phyloP scores from a whole-genome alignment of 2,797 vertebrate species.

The Psittacula derbiana region DNA sequence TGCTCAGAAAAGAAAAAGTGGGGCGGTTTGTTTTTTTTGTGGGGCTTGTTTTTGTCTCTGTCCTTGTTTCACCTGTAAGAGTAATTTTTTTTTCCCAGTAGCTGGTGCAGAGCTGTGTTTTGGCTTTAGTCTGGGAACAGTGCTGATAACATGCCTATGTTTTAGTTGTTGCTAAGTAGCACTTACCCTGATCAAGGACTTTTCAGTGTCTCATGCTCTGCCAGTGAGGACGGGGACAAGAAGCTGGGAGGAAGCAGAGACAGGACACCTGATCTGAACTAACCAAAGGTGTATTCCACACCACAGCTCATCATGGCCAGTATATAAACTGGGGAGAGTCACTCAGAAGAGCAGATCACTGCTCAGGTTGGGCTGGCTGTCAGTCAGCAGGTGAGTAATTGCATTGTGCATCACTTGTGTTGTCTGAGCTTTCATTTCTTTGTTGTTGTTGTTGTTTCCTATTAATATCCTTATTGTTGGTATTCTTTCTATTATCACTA shows the following conservation, averaged over 20 bases:
- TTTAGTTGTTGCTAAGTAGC: not conserved
- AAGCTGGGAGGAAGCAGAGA: not conserved
- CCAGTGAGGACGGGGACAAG: not conserved
- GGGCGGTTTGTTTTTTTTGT: not conserved
- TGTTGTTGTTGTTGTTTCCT: not conserved
- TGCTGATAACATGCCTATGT: not conserved
- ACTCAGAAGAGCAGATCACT: not conserved
- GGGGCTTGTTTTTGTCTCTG: not conserved
- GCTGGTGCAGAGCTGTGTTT: not conserved
- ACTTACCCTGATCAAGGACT: not conserved
- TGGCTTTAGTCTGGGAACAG: not conserved
- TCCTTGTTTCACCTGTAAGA: not conserved
- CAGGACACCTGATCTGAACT: not conserved
- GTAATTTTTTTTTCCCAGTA: not conserved
- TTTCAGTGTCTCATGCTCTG: not conserved
- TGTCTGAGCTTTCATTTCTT: not conserved
- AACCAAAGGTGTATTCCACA: not conserved
- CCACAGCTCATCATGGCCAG: not conserved
- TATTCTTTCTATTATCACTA: not conserved
- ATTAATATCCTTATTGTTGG: not conserved
- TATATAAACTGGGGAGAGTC: not conserved
- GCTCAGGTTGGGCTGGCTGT: not conserved
- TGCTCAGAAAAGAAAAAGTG: not conserved
- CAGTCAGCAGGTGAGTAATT: not conserved
- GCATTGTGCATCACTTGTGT: not conserved